phyloP scores from a whole-genome alignment of 2,113 vertebrate genomes.

The Eurypyga helias region DNA sequence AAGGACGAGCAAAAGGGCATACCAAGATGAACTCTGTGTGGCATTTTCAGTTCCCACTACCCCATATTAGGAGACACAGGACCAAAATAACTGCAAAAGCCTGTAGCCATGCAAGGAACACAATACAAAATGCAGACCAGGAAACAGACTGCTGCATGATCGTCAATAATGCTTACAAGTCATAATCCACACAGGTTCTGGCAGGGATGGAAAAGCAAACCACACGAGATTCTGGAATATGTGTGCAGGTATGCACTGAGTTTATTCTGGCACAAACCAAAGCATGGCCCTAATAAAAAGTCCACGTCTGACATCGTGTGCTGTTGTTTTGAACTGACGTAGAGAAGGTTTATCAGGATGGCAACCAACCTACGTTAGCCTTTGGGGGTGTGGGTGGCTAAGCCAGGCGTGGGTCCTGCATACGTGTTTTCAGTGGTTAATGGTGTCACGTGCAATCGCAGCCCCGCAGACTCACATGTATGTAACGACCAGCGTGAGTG shows the following conservation, averaged over 20 bases:
- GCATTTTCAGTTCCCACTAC: background rate
- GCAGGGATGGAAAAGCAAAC: background rate
- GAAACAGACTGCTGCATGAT: background rate
- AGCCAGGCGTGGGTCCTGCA: background rate
- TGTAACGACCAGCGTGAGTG: background rate
- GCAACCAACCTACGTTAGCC: background rate
- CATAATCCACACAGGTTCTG: background rate
- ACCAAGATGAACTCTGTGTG: background rate
- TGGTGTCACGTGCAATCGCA: background rate
- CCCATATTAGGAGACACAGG: slow-evolving; percentile 2
- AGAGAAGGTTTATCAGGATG: background rate
- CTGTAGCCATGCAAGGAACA: background rate
- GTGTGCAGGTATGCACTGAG: background rate
- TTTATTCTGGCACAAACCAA: background rate
- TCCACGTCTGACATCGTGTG: background rate
- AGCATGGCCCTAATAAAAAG: background rate
- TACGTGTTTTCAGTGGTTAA: rapidly evolving
- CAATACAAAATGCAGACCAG: background rate
- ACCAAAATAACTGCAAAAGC: slow-evolving; percentile 15
- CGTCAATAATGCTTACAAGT: background rate
- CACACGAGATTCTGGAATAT: background rate
- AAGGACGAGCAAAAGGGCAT: background rate
- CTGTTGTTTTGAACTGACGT: background rate
- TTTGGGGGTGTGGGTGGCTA: background rate
- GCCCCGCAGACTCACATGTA: rapidly evolving